Evolutionary conservation across 2,888 invertebrate species (phyloP).

Genomic region (Leptarthrus brevirostris): DNA sequence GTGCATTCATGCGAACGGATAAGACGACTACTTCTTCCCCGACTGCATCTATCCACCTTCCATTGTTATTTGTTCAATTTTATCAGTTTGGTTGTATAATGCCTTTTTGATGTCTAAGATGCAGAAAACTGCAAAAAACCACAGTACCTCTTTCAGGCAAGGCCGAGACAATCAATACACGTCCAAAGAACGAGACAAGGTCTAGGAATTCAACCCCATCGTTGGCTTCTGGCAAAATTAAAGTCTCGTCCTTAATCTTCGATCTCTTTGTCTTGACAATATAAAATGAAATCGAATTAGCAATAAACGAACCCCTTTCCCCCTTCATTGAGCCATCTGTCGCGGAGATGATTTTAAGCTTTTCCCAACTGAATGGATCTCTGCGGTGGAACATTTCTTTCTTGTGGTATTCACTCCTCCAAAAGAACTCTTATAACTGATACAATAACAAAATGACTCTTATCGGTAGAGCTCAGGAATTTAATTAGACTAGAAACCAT

Average conservation of each 20-base stretch:
- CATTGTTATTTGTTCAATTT: constrained; percentile 25
- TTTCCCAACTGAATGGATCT: not conserved
- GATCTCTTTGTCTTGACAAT: constrained; percentile 37
- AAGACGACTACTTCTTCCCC: not conserved
- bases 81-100: constrained; percentile 25
- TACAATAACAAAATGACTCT: constrained; percentile 38
- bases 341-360: not conserved
- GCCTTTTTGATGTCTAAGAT: constrained; percentile 12
- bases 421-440: constrained; percentile 8
- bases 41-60: not conserved
- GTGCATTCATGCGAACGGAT: constrained; percentile 15
- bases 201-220: not conserved
- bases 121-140: not conserved
- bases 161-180: not conserved
- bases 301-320: constrained; percentile 8
- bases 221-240: constrained; percentile 20
- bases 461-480: constrained; percentile 29
- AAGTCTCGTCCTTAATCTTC: constrained; percentile 40
- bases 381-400: not conserved
- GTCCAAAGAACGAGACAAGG: not conserved
- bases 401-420: not conserved
- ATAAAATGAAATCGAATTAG: constrained; percentile 42
- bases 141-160: not conserved
- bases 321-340: constrained; percentile 15
- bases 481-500: constrained; percentile 32